Conservation (phyloP, 2,113 vertebrate genomes). For the Crotalus horridus region DNA sequence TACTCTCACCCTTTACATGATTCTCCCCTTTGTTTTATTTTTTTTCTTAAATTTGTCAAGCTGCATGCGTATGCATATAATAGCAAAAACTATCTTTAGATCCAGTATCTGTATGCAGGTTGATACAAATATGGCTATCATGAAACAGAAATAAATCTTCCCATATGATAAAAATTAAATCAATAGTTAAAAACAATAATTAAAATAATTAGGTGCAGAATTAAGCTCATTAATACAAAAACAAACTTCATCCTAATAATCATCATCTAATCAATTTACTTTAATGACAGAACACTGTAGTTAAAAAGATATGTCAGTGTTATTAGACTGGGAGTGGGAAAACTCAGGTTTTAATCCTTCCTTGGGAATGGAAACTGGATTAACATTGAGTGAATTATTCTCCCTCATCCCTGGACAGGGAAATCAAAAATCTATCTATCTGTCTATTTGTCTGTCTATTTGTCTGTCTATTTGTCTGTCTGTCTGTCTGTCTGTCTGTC, state of each 20-base stretch:
- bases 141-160: neutral
- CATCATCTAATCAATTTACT: neutral
- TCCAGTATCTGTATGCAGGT: neutral
- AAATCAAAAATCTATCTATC: neutral
- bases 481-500: neutral
- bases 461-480: accelerated
- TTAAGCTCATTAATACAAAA: neutral
- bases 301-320: neutral
- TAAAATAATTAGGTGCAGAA: neutral
- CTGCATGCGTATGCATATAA: neutral
- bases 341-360: neutral
- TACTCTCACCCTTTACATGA: neutral
- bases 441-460: accelerated
- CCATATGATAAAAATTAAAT: neutral
- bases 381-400: neutral
- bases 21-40: neutral
- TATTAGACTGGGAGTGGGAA: neutral
- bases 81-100: neutral
- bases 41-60: neutral
- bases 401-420: neutral
- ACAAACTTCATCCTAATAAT: neutral
- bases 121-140: neutral
- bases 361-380: neutral
- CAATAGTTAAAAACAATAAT: neutral
- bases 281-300: neutral